These are phyloP conservation scores for Drosophila albomicans DNA, from an alignment of 1,140 invertebrate genomes.

Conservation along the genomic window DNA sequence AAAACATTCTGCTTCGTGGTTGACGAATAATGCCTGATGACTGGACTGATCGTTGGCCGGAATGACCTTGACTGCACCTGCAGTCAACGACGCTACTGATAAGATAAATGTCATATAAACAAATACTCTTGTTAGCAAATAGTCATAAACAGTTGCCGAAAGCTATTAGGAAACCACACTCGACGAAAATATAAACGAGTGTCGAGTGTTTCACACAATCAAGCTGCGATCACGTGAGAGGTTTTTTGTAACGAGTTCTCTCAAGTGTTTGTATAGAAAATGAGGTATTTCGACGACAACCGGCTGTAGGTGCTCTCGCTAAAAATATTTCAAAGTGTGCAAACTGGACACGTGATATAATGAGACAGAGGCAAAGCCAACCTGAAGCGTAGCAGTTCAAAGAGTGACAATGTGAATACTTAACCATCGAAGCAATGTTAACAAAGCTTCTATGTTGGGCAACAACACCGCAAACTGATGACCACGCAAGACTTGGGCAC, in stretches of 20 bases:
- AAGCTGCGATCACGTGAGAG: conserved; percentile 60
- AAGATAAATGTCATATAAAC: conserved; percentile 47
- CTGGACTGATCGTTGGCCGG: conserved; percentile 14
- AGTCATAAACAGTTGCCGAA: neutral
- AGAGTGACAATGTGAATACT: conserved; percentile 37
- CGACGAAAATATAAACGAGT: conserved; percentile 2
- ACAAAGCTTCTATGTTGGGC: conserved; percentile 20
- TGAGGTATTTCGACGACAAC: conserved; percentile 28
- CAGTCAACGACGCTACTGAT: conserved; percentile 38
- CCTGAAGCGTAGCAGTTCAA: neutral
- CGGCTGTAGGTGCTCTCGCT: conserved; percentile 12
- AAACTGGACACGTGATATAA: conserved; percentile 59
- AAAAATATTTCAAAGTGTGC: conserved; percentile 7
- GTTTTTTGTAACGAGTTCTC: neutral
- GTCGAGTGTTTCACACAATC: neutral
- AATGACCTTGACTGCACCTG: conserved; percentile 48
- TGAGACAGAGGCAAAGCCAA: conserved; percentile 8
- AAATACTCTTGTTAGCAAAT: conserved; percentile 13
- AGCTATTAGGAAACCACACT: neutral
- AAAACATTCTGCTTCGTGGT: too few relatives aligned
- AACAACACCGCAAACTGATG: conserved; percentile 28
- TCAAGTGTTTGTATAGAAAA: conserved; percentile 7
- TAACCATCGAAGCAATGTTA: conserved; percentile 35
- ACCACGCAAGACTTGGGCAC: conserved; percentile 71
- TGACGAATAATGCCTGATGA: too few relatives aligned